phyloP scores from a whole-genome alignment of 2,888 invertebrate species.

The Merodon equestris region DNA sequence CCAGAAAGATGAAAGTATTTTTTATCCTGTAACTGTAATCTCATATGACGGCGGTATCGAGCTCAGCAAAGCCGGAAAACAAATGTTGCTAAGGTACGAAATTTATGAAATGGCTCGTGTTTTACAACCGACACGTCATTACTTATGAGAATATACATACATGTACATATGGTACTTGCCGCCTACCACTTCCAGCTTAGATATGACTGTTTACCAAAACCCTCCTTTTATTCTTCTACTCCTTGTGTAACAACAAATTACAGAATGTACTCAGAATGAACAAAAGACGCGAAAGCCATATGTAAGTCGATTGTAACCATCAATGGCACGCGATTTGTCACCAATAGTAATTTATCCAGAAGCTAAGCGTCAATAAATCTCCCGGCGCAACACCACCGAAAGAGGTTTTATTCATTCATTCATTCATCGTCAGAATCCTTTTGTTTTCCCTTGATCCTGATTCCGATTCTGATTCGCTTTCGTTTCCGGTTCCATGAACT shows the following conservation, averaged over 20 bases:
- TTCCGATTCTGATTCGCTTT: slow-evolving; percentile 5
- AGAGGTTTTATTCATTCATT: not conserved
- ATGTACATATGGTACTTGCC: too few species aligned
- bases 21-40: too few species aligned
- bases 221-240: not conserved
- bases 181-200: too few species aligned
- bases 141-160: too few species aligned
- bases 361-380: slow-evolving; percentile 39
- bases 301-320: slow-evolving; percentile 47
- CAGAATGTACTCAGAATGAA: slow-evolving; percentile 47
- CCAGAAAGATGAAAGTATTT: too few species aligned
- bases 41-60: too few species aligned
- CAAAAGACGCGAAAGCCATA: slow-evolving; percentile 9
- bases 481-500: slow-evolving; percentile 53
- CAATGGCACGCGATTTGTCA: slow-evolving; percentile 67
- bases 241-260: slow-evolving; percentile 48
- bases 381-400: not conserved
- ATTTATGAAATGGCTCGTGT: too few species aligned
- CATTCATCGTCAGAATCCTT: slow-evolving; percentile 48
- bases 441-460: slow-evolving; percentile 33
- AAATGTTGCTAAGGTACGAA: too few species aligned
- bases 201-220: too few species aligned
- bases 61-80: too few species aligned
- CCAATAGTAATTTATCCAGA: slow-evolving; percentile 61
- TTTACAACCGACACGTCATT: too few species aligned